phyloP scores from a whole-genome alignment of 2,888 invertebrate genomes.

The Syrphus vitripennis region DNA sequence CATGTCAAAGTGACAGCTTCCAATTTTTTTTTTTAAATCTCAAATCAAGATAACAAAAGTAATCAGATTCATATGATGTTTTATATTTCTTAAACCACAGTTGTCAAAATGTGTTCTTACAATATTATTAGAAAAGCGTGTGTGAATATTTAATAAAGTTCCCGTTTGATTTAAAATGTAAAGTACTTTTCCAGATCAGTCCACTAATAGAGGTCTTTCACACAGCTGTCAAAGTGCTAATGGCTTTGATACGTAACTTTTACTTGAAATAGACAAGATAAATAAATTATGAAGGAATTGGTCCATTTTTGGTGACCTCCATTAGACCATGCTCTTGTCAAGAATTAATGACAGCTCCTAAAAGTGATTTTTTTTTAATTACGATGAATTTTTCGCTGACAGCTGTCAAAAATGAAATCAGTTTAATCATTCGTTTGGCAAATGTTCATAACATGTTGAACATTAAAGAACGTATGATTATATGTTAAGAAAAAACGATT shows the following conservation, averaged over 20 bases:
- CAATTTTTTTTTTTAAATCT: not conserved
- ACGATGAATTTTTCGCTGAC: not conserved
- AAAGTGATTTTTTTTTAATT: not conserved
- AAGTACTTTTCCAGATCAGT: not conserved
- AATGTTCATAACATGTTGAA: too few relatives aligned
- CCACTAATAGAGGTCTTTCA: not conserved
- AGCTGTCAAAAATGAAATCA: not conserved
- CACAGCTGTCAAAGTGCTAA: not conserved
- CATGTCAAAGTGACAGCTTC: not conserved
- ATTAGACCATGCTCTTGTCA: not conserved
- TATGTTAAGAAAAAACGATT: too few relatives aligned
- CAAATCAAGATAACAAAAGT: too few relatives aligned
- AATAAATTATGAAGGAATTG: not conserved
- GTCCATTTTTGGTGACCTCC: not conserved
- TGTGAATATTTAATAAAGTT: not conserved
- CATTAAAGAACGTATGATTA: too few relatives aligned
- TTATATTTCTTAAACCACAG: not conserved
- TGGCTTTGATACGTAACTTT: not conserved
- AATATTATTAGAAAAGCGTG: not conserved
- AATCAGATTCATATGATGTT: too few relatives aligned
- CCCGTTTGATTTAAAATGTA: not conserved
- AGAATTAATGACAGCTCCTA: not conserved
- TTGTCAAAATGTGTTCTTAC: constrained; percentile 13
- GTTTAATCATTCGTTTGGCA: too few relatives aligned
- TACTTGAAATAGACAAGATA: not conserved